Evolutionary conservation across 2,797 vertebrate genomes (phyloP), one percentile per base, ranked within the genome.

Genomic region (Erpetoichthys calabaricus): DNA sequence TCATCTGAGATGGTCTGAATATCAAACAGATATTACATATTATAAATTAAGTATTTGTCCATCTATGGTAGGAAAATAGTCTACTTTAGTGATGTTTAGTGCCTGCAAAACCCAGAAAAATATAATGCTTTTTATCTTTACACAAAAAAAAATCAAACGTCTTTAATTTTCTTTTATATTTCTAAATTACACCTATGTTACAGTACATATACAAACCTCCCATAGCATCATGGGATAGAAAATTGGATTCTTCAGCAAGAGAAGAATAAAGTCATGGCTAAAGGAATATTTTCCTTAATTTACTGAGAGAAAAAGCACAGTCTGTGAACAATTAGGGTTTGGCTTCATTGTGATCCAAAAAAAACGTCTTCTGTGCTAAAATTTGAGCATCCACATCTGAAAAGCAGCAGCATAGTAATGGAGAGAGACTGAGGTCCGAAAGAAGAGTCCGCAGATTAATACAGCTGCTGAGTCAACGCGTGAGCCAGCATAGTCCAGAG

Each of bases 131-230:
- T 61, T 66, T 79, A 73, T 75, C 74, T 76, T 73, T 78, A 79
- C 76, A 81, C 65, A 49, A 75, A 73, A 58, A 62, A 70, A 60
- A 68, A 68, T 60, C 64, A 45, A 55, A 71, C 62, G 63, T 57
- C 73, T 74, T 68, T 62, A 46, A 64, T 70, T 65, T 61, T 47
- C 63, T 73, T 74, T 76, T 62, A 83, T 74, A 79, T 69, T 77
- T 79, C 79, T 88, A 85, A 83, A 83, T 76, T 84, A 81, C 70
- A 86, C 79, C 84, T 89, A 83, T 81, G 70, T 87, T 80, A 87
- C 76, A 84, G 62, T 65, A 44, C 61, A 71, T 76, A 77, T 83
- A 63, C 73, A 84, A 73, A 82, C 66, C 42, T 72, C 72, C 79
- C 69, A 71, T 74, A 77, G 62, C 67, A 70, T 72, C 66, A 76